Evolutionary conservation across 1,140 invertebrate species (phyloP), one percentile per base, ranked within the genome.

Genomic region (Episyrphus balteatus): DNA sequence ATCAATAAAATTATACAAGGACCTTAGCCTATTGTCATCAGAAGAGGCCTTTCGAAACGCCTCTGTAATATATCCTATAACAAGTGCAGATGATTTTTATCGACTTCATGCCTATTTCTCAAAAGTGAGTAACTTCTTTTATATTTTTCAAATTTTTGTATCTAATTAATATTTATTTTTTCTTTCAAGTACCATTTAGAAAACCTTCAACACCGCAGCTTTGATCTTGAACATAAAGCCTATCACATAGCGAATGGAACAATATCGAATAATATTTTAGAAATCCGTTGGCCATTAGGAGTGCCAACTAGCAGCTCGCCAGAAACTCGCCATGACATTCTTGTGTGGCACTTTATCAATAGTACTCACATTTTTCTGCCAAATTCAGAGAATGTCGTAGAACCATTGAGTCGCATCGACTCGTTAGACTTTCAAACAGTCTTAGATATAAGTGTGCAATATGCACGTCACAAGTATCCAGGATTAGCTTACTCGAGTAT

Each of bases 261-360:
- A 46, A 72, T 71, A 18, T 76, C 76, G 2, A 54, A 69, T 38
- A 69, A 72, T 40, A 69, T 72, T 50, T 61, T 70, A 36, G 71
- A 76, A 58, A 56, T 71, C 42, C 73, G 74, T 1, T 94, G 90
- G 90, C 91, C 90, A 1, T 65, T 86, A 48, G 90, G 90, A n/a
- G 80, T 83, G 59, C 76, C 80, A 31, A 71, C 75, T 30, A 74
- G 74, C 3, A 80, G 77, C 50, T 78, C 76, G 49, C 81, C 87
- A 8, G 71, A 74, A 15, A 82, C 77, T 52, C 78, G 92, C 48
- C 94, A 92, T 73, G 90, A 94, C 71, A 76, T 93, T 45, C 73
- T 89, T 17, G 78, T 77, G 19, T 93, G 88, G 85, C 79, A 83
- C 18, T 82, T 86, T 60, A 88, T 95, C 58, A 92, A 92, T 61